These are phyloP conservation scores for Grus americana DNA, from an alignment of 2,113 vertebrate species.

Conservation along the genomic window DNA sequence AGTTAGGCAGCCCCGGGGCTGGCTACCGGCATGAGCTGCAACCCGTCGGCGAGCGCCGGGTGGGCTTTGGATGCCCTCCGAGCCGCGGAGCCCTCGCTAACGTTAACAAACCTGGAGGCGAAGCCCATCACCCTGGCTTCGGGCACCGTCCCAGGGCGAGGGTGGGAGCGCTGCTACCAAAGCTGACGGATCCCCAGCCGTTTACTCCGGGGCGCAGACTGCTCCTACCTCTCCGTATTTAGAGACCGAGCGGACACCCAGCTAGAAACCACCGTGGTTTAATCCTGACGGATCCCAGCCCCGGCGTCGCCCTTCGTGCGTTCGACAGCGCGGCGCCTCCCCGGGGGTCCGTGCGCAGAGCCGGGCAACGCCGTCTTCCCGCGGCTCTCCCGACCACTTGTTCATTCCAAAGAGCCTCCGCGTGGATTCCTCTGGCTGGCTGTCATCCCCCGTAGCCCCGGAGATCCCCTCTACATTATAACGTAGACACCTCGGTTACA, in stretches of 20 bases:
- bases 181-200: not conserved
- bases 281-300: not conserved
- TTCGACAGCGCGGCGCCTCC: not conserved
- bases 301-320: fast-evolving
- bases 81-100: not conserved
- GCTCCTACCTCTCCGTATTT: not conserved
- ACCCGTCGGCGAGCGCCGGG: fast-evolving
- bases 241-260: not conserved
- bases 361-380: slow-evolving; percentile 11
- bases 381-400: not conserved
- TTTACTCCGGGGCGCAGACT: fast-evolving
- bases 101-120: not conserved
- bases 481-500: not conserved
- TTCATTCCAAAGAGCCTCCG: slow-evolving; percentile 10
- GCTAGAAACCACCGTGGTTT: not conserved
- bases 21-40: not conserved
- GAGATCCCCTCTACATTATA: not conserved
- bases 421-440: slow-evolving; percentile 21
- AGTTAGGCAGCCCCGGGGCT: not conserved
- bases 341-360: not conserved
- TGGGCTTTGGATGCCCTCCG: not conserved
- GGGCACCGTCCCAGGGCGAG: fast-evolving
- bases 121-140: not conserved
- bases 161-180: fast-evolving
- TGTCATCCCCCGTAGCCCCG: not conserved